These are phyloP conservation scores for Cherax destructor DNA, from an alignment of 1,140 invertebrate species.

Conservation along the genomic window DNA sequence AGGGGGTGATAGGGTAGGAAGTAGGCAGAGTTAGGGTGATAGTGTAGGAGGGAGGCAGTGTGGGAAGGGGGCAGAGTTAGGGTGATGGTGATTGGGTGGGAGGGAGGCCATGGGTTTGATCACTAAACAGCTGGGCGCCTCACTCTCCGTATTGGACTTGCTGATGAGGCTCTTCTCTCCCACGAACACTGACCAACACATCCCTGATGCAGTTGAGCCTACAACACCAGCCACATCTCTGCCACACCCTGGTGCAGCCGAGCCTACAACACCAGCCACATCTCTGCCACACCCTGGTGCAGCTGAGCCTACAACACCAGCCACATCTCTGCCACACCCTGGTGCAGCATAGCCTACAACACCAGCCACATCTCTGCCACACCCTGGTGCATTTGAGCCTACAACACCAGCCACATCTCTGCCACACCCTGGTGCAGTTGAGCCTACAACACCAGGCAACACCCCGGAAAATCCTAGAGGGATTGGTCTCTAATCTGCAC, in stretches of 20 bases:
- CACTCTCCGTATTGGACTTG: conserved; percentile 52
- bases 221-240: not conserved
- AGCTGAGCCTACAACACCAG: too few relatives aligned
- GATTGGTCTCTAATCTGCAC: too few relatives aligned
- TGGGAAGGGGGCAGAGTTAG: not conserved
- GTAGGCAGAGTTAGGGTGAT: too few relatives aligned
- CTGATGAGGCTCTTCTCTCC: conserved; percentile 40
- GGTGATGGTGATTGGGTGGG: not conserved
- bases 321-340: too few relatives aligned
- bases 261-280: too few relatives aligned
- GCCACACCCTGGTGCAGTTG: too few relatives aligned
- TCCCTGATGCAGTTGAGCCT: not conserved
- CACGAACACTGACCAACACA: not conserved
- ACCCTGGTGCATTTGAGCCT: too few relatives aligned
- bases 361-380: too few relatives aligned
- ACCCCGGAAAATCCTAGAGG: too few relatives aligned
- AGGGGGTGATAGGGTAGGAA: not conserved
- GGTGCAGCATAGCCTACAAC: too few relatives aligned
- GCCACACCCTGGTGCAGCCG: not conserved
- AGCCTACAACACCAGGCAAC: too few relatives aligned
- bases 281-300: not conserved
- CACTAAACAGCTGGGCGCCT: conserved; percentile 51
- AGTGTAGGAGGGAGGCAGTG: not conserved
- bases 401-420: too few relatives aligned
- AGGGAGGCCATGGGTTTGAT: conserved; percentile 43